phyloP scores from a whole-genome alignment of 2,888 invertebrate species.

The Nemotelus pantherinus region DNA sequence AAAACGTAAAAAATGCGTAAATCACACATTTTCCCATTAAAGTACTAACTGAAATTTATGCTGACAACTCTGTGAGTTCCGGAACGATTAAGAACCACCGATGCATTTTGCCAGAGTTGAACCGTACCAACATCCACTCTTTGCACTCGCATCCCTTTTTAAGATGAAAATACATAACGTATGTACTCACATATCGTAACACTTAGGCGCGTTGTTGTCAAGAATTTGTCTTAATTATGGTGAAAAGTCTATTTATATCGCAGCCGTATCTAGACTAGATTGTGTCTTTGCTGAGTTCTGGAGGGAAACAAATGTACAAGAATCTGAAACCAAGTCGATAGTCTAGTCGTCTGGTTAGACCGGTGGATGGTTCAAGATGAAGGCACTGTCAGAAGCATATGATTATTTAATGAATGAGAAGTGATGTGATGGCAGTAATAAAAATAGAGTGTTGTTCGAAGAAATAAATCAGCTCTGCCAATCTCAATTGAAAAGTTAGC shows the following conservation, averaged over 20 bases:
- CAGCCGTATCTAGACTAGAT: background rate
- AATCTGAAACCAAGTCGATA: too few relatives aligned
- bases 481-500: too few relatives aligned
- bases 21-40: constrained; percentile 1
- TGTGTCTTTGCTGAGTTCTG: too few relatives aligned
- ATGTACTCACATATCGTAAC: background rate
- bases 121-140: too few relatives aligned
- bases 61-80: background rate
- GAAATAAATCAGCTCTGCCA: too few relatives aligned
- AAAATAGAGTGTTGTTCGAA: too few relatives aligned
- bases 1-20: background rate
- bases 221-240: background rate
- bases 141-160: background rate
- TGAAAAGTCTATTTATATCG: background rate
- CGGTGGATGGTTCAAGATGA: too few relatives aligned
- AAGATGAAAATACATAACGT: background rate
- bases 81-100: background rate
- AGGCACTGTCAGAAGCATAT: too few relatives aligned
- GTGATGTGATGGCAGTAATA: too few relatives aligned
- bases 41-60: background rate
- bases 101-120: background rate
- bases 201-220: constrained; percentile 1
- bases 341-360: too few relatives aligned
- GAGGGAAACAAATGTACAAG: too few relatives aligned
- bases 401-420: too few relatives aligned